Conservation (phyloP, 2,888 invertebrate genomes). For the Piscicola geometra region DNA sequence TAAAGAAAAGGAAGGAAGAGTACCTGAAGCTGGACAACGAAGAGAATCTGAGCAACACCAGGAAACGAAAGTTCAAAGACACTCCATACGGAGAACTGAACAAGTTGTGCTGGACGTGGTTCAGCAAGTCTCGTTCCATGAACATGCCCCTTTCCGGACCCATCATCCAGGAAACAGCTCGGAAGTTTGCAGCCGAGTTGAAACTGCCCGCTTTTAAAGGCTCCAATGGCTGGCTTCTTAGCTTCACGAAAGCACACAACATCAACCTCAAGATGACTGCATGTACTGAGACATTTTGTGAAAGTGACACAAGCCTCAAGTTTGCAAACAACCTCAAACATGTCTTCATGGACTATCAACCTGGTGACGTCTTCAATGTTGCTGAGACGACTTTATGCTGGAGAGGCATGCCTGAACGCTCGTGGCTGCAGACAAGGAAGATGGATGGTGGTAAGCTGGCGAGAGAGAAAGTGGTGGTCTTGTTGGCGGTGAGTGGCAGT, state of each 20-base stretch:
- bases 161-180: conserved; percentile 9
- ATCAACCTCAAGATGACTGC: not conserved
- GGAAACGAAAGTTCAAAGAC: conserved; percentile 3
- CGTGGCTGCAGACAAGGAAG: too few relatives aligned
- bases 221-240: not conserved
- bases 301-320: not conserved
- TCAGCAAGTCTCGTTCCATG: conserved; percentile 1
- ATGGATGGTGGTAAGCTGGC: not conserved
- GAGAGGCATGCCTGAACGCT: not conserved
- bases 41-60: not conserved
- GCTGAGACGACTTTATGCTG: not conserved
- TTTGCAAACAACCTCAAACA: not conserved
- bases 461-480: not conserved
- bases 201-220: not conserved
- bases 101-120: not conserved
- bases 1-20: conserved; percentile 2
- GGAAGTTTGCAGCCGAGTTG: not conserved
- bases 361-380: not conserved
- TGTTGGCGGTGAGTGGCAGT: not conserved
- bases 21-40: not conserved
- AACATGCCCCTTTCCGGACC: not conserved
- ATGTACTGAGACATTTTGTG: not conserved
- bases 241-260: not conserved
- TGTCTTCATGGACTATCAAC: not conserved
- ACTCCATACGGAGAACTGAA: not conserved